Base-by-base conservation (phyloP, 2,888 invertebrate genomes). In the Marasmarcha lunaedactyla region DNA sequence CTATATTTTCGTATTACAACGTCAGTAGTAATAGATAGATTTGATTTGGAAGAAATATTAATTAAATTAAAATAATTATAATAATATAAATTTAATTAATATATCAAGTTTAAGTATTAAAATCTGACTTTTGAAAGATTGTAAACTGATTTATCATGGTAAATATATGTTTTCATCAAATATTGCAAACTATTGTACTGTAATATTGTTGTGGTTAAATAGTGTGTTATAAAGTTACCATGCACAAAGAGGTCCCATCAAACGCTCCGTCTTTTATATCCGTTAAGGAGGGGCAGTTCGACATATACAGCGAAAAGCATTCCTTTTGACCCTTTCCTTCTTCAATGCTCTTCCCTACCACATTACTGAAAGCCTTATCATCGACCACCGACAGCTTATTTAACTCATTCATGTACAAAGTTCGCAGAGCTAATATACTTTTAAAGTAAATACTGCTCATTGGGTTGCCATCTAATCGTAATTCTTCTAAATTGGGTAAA, bases 391-490 rank as follows among this genome's bases (percentile, higher is more conserved):
- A 46, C 43, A 84, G 40, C 39, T 57, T 60, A 33, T 57, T 59
- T 51, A 84, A 52, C 38, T 81, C 71, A 42, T 68, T 83, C 55
- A 84, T 72, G 40, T 73, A 71, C 36, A 87, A 59, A 48, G 50
- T 72, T 48, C 63, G 71, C 9, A 87, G 39, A 5, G 65, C 66
- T 12, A 87, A 52, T 20, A 83, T 71, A 25, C 78, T 74, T 43
- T 65, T 60, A 49, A 87, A 86, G 45, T 72, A 74, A 46, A 87
- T 66, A 25, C 52, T 57, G 36, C 66, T 59, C 10, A 88, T 61
- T 1, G 81, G 79, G 63, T 88, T 88, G 43, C 78, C 79, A 52
- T 85, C 86, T 35, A 87, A 56, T n/a, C 71, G 57, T 4, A 88
- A 60, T 35, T 72, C 74, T 37, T 74, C 71, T 42, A 88, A 62